Percentiles rank a stretch among this genome's conserved stretches.
Conservation (phyloP, 2,113 vertebrate species). For the Erythrolamprus reginae region DNA sequence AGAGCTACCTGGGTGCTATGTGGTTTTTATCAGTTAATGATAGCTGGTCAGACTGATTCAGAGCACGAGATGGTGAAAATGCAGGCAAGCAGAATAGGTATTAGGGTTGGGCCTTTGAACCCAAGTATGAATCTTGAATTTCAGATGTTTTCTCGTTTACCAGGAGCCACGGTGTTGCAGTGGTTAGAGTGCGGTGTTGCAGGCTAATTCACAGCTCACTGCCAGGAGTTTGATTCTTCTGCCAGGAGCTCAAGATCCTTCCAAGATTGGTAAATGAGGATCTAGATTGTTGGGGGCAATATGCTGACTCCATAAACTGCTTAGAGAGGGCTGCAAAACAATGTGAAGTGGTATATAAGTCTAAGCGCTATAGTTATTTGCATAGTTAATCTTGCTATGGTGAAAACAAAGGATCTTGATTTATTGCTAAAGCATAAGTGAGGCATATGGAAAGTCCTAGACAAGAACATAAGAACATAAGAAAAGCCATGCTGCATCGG, state of each 20-base stretch:
- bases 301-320: neutral
- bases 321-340: neutral
- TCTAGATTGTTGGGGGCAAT: neutral
- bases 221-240: neutral
- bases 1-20: constrained; percentile 44
- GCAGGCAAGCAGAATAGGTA: constrained; percentile 29
- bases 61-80: constrained; percentile 22
- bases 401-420: neutral
- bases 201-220: neutral
- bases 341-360: neutral
- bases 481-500: no score
- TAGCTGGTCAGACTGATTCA: constrained; percentile 16
- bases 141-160: constrained; percentile 46
- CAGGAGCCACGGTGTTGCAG: neutral
- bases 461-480: no score
- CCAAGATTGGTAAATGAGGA: neutral
- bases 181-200: neutral
- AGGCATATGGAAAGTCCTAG: neutral
- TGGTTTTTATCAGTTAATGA: constrained; percentile 49
- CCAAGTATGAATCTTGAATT: constrained; percentile 5
- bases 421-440: neutral
- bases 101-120: constrained; percentile 21
- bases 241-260: neutral
- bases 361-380: neutral
- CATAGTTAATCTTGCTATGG: constrained; percentile 7